Conservation (phyloP, 2,797 vertebrate genomes). For the Parotocinclus haroldoi region DNA sequence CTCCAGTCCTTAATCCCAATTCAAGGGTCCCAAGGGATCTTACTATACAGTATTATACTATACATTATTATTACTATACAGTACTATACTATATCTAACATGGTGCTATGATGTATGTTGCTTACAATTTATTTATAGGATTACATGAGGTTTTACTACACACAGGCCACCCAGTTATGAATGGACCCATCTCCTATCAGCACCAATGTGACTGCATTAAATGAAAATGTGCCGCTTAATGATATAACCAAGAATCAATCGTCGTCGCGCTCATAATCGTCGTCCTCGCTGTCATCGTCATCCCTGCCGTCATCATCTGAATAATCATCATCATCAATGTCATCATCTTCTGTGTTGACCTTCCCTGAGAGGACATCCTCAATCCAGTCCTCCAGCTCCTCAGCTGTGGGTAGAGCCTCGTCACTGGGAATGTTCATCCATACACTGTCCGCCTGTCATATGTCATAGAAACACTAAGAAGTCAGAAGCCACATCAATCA, state of each 20-base stretch:
- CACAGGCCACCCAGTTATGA: not conserved
- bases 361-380: conserved; percentile 94
- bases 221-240: not conserved
- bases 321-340: conserved; percentile 65
- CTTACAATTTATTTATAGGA: too few relatives aligned
- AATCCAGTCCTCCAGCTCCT: conserved; percentile 97
- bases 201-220: conserved; percentile 5
- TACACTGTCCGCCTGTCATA: conserved; percentile 85
- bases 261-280: conserved; percentile 47
- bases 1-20: too few relatives aligned
- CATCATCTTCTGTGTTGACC: conserved; percentile 94
- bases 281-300: conserved; percentile 42
- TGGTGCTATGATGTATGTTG: too few relatives aligned
- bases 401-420: conserved; percentile 84
- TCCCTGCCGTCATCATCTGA: conserved; percentile 56
- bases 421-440: conserved; percentile 94
- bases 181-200: conserved; percentile 7
- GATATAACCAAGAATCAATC: conserved; percentile 14
- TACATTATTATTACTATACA: too few relatives aligned
- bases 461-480: not conserved
- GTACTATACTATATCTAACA: too few relatives aligned
- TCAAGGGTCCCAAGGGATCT: too few relatives aligned
- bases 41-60: too few relatives aligned
- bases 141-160: not conserved
- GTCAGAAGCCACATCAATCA: too few relatives aligned